Base-by-base conservation (phyloP, 2,113 vertebrate species). In the Xiphophorus hellerii region DNA sequence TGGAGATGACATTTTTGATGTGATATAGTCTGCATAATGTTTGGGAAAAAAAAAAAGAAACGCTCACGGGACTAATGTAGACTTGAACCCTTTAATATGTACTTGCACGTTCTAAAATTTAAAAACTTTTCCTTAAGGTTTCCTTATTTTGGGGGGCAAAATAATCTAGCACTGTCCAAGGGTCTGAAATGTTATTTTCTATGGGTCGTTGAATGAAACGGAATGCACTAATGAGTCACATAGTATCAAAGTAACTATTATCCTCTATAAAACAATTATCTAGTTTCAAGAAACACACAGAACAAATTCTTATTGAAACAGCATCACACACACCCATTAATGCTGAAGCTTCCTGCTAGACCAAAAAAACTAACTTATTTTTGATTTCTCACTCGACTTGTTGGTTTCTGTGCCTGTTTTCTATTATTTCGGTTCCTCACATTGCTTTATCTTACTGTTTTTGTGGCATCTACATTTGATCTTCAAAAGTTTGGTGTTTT, bases 1-100 rank as follows among this genome's bases (percentile, higher is more conserved):
- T 69, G 72, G 84, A 86, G 88, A 89, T 79, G 77, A 86, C 66
- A 83, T 71, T 80, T 71, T 80, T 3, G 30, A 78, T 88, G 87
- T 71, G 54, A 69, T 66, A 69, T 74, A 75, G 74, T 68, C 8
- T 75, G 66, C 25, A 20, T 42, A 8, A 48, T 44, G 66, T 11
- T 80, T 44, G 44, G 2, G 10, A 2, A 10, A 35, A 35, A 35
- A 1, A 35, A 35, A 37, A 77, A 62, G 30, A 69, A 44, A 22
- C 7, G 8, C 15, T 31, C 14, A 22, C 7, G 10, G 30, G 17
- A 10, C 5, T 31, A 7, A 63, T 22, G 17, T 33, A 20, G 29
- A 20, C 29, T 7, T 25, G 9, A 25, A 54, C 6, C 15, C 48
- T 22, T 20, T 8, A 54, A 54, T 54, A 17, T 25, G 17, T 54